Evolutionary conservation across 1,140 invertebrate genomes (phyloP).

Genomic region (Chelonus insularis): DNA sequence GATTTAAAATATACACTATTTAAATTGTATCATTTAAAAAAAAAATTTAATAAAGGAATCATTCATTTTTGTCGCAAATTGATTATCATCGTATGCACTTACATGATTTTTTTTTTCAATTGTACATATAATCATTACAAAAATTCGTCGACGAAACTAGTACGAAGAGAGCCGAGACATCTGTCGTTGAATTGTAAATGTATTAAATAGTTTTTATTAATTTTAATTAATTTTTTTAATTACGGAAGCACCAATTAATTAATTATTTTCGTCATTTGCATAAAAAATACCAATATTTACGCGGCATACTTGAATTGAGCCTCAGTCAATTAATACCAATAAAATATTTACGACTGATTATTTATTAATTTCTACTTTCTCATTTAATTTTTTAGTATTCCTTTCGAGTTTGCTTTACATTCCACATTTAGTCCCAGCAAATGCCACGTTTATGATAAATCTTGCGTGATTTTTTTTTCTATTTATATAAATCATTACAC

Average conservation of each 20-base stretch:
- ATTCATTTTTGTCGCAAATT: too few relatives aligned
- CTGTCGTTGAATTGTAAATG: neutral
- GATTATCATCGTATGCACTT: too few relatives aligned
- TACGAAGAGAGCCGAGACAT: too few relatives aligned
- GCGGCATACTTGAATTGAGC: constrained; percentile 14
- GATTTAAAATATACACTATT: too few relatives aligned
- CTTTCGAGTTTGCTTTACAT: neutral
- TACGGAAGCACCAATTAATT: constrained; percentile 31
- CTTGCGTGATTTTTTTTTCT: constrained; percentile 9
- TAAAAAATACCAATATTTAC: neutral
- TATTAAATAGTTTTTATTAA: neutral
- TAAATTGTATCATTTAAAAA: too few relatives aligned
- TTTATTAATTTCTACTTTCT: neutral
- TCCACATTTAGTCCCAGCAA: constrained; percentile 29
- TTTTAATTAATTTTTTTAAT: constrained; percentile 3
- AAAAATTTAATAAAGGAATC: too few relatives aligned
- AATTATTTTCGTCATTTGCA: constrained; percentile 1
- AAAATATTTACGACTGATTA: constrained; percentile 2
- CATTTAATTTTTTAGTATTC: neutral
- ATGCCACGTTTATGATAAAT: neutral
- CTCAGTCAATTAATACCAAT: constrained; percentile 11
- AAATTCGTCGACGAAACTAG: too few relatives aligned
- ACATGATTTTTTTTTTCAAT: too few relatives aligned
- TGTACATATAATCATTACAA: too few relatives aligned
- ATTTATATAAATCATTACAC: neutral